Conservation (phyloP, 2,113 vertebrate genomes). For the Neomonachus schauinslandi region DNA sequence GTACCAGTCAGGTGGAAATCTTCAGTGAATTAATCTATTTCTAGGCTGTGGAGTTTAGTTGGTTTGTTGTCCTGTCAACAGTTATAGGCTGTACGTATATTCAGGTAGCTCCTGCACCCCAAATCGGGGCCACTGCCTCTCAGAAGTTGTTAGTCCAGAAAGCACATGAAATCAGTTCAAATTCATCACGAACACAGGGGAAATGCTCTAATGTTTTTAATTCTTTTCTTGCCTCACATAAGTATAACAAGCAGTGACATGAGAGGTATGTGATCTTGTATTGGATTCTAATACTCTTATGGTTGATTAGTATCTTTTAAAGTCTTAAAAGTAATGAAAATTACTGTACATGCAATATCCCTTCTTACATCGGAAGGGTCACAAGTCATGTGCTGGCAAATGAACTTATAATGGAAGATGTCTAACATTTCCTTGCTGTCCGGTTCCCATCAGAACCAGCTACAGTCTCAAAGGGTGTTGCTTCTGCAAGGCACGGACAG, state of each 20-base stretch:
- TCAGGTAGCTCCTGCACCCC: background rate
- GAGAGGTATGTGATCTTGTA: background rate
- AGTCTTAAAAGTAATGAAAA: background rate
- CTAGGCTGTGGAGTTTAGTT: background rate
- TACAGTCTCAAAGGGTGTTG: conserved; percentile 93
- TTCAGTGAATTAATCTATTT: background rate
- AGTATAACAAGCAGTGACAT: background rate
- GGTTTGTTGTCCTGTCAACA: background rate
- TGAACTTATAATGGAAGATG: conserved; percentile 32
- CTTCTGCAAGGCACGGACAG: conserved; percentile 95
- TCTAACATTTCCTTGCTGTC: background rate
- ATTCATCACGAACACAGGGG: background rate
- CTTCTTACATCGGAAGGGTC: background rate
- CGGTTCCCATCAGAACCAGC: conserved; percentile 86
- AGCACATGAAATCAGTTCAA: background rate
- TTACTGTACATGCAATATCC: background rate
- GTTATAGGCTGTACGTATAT: background rate
- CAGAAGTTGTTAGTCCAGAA: conserved; percentile 3
- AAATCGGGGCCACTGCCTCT: background rate
- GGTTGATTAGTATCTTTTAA: conserved; percentile 11
- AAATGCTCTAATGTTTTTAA: background rate
- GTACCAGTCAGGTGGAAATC: background rate
- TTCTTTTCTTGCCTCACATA: background rate
- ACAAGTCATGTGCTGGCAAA: background rate
- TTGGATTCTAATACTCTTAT: background rate